A percentile compares a stretch with the other conserved stretches of the same genome.
These are phyloP conservation scores for Leptinotarsa texana DNA, from an alignment of 1,140 invertebrate genomes.

Conservation along the genomic window DNA sequence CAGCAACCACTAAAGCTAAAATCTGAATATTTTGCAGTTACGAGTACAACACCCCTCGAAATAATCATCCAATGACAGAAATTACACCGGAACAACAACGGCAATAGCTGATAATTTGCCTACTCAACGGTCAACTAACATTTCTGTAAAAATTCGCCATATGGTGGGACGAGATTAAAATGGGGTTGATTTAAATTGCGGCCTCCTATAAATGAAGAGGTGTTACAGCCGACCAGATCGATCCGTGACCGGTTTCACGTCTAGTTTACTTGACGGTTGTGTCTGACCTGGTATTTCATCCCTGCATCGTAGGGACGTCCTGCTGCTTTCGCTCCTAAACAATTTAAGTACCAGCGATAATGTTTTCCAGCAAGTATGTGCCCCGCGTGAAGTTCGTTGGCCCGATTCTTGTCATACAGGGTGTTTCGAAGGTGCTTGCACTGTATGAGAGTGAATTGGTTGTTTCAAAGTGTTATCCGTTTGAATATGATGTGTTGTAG, in stretches of 20 bases:
- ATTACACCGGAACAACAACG: neutral
- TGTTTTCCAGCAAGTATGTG: constrained; percentile 6
- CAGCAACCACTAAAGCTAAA: too few species aligned
- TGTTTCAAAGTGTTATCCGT: too few species aligned
- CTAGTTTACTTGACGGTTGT: neutral
- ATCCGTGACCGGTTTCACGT: neutral
- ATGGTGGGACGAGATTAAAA: constrained; percentile 33
- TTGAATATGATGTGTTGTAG: too few species aligned
- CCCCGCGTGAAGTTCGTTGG: neutral
- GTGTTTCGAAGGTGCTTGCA: neutral
- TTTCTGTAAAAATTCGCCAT: constrained; percentile 32
- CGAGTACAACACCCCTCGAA: neutral
- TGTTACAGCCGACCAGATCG: constrained; percentile 28
- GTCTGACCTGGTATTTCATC: constrained; percentile 4
- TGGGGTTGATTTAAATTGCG: constrained; percentile 34
- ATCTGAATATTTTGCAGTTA: too few species aligned
- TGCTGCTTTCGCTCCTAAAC: constrained; percentile 25
- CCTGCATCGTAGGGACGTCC: constrained; percentile 23
- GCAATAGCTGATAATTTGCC: constrained; percentile 29
- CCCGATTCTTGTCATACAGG: neutral
- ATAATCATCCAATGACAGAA: constrained; percentile 3
- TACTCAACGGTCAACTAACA: constrained; percentile 30
- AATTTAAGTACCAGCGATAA: constrained; percentile 19
- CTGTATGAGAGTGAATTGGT: too few species aligned
- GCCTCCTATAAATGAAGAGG: constrained; percentile 31